These are phyloP conservation scores for Lordiphosa collinella DNA, from an alignment of 1,140 invertebrate genomes.

Conservation along the genomic window DNA sequence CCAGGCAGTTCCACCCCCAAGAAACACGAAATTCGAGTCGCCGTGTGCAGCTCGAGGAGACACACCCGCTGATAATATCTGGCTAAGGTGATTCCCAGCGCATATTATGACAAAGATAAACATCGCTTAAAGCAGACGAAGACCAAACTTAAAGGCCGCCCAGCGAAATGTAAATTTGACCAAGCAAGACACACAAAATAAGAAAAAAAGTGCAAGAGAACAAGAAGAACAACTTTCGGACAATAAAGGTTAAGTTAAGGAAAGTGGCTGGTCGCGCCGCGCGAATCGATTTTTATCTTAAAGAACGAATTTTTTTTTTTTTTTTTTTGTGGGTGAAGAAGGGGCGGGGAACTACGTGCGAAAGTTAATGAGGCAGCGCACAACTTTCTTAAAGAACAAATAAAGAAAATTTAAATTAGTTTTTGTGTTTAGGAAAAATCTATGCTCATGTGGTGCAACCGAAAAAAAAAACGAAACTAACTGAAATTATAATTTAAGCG, in stretches of 20 bases:
- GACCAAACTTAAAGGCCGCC: conserved; percentile 57
- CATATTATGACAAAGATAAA: conserved; percentile 77
- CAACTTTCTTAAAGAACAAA: conserved; percentile 67
- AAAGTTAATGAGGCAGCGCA: conserved; percentile 74
- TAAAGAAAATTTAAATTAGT: conserved; percentile 68
- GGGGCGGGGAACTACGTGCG: conserved; percentile 44
- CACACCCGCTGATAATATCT: conserved; percentile 59
- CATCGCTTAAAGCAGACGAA: conserved; percentile 52
- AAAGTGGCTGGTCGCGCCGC: conserved; percentile 62
- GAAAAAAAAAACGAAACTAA: conserved; percentile 47
- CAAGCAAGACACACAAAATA: conserved; percentile 27
- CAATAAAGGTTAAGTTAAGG: conserved; percentile 77
- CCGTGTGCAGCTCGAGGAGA: conserved; percentile 21
- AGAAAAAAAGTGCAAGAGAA: conserved; percentile 45
- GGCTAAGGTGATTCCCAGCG: conserved; percentile 72
- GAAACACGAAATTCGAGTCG: conserved; percentile 28
- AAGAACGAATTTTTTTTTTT: conserved; percentile 12
- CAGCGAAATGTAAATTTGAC: conserved; percentile 61
- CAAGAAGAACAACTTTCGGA: conserved; percentile 77
- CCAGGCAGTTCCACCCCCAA: conserved; percentile 13
- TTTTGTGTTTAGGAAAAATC: conserved; percentile 43
- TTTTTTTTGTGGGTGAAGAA: neutral
- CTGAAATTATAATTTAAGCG: conserved; percentile 76
- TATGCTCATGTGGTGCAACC: conserved; percentile 64
- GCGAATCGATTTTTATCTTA: conserved; percentile 74